phyloP scores from a whole-genome alignment of 1,140 invertebrate genomes.

The Branchinecta lindahli region DNA sequence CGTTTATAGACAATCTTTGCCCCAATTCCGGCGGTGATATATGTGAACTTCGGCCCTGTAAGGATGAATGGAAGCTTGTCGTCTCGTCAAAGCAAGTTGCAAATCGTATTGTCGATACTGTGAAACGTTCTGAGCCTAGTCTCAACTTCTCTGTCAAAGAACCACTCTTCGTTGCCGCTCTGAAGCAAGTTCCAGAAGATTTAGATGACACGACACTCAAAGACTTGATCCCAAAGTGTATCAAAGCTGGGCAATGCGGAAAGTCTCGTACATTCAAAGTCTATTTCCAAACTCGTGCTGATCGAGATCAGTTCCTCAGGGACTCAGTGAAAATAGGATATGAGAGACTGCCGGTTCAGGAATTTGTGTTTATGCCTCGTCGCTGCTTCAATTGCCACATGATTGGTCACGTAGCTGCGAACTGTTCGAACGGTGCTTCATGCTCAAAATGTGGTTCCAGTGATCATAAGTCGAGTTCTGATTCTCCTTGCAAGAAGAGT shows the following conservation, averaged over 20 bases:
- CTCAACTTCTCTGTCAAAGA: not conserved
- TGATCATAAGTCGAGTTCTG: slow-evolving; percentile 5
- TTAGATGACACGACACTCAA: not conserved
- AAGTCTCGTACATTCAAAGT: not conserved
- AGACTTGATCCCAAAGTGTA: not conserved
- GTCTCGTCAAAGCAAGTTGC: slow-evolving; percentile 1
- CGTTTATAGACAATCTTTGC: too few relatives aligned
- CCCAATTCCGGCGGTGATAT: too few relatives aligned
- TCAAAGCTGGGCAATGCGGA: not conserved
- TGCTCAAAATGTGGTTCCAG: not conserved
- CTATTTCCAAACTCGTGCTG: not conserved
- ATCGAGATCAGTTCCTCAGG: not conserved
- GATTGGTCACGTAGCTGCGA: not conserved
- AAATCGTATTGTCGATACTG: not conserved
- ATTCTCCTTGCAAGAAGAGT: slow-evolving; percentile 1
- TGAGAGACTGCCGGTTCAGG: not conserved
- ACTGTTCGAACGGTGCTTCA: not conserved
- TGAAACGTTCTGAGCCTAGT: not conserved
- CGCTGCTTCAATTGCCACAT: slow-evolving; percentile 4
- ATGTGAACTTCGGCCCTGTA: too few relatives aligned
- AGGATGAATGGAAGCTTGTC: slow-evolving; percentile 8
- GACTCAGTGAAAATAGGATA: not conserved
- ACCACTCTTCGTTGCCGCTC: not conserved
- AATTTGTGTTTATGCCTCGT: slow-evolving; percentile 5
- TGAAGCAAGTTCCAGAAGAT: not conserved